Percentiles rank a stretch among this genome's conserved stretches.
These are phyloP conservation scores for Myodes glareolus DNA, from an alignment of 2,113 vertebrate genomes.

Conservation along the genomic window DNA sequence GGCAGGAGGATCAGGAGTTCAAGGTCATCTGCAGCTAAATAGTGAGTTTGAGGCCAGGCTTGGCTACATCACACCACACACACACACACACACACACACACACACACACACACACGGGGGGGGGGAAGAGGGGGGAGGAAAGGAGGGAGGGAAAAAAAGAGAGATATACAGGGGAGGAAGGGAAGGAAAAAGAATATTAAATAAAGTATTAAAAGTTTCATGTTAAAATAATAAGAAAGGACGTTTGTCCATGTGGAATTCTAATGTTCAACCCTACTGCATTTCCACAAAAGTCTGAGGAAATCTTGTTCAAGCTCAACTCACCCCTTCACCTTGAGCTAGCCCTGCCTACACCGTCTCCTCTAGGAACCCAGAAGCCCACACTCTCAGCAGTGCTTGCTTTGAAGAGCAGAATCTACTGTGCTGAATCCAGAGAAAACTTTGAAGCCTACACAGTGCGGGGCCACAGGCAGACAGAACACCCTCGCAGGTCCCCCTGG, in stretches of 20 bases:
- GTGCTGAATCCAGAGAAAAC: neutral
- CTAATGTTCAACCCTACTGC: neutral
- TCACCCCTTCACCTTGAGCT: neutral
- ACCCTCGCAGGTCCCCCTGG: neutral
- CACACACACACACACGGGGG: neutral
- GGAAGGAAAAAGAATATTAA: neutral
- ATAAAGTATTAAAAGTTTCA: neutral
- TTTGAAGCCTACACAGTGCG: neutral
- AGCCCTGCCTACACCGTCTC: neutral
- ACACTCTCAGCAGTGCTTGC: fast-evolving
- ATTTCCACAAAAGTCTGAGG: neutral
- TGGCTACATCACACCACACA: neutral
- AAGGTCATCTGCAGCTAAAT: neutral
- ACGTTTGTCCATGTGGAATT: neutral
- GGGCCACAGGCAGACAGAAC: neutral
- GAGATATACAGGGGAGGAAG: too few relatives aligned
- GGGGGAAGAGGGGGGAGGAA: too few relatives aligned
- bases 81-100: neutral
- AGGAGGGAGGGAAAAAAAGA: too few relatives aligned
- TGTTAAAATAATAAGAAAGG: neutral
- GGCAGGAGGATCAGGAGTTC: neutral
- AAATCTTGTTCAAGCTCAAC: neutral
- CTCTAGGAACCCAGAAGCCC: neutral
- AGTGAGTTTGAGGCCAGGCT: neutral
- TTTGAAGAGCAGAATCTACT: neutral